Base-by-base conservation (phyloP, 2,888 invertebrate species). In the Erannis defoliaria region DNA sequence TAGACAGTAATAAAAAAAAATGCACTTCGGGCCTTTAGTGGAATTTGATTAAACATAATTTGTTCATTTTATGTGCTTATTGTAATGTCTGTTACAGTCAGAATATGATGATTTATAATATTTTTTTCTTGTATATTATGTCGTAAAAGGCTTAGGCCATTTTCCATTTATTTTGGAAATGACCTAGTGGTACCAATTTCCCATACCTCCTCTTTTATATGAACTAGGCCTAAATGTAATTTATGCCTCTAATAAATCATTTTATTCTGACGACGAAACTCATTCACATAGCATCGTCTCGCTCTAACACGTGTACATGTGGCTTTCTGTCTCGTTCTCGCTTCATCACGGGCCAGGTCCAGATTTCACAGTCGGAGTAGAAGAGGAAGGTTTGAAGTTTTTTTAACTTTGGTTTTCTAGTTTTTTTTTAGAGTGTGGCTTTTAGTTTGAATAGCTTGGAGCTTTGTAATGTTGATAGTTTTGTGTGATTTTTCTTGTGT, bases 281-380 rank as follows among this genome's bases (percentile, higher is more conserved):
- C 42, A 53, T 58, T 57, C 61, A 61, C 55, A 63, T 69, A 49
- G 46, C 43, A 81, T 81, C 75, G 80, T 90, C 85, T 78, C 76
- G 90, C 91, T 89, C 90, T 93, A 92, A 92, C 92, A 85, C 86
- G 68, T 91, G 89, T 91, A 92, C 85, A 88, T 88, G 91, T 92
- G 81, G 91, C 92, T 92, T 91, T 90, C 85, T 90, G 90, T 92
- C 90, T 90, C 88, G 87, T 85, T 81, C 82, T 81, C 89, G 85
- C 89, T 86, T 87, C 84, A 77, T 71, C 81, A 75, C 77, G 75
- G 77, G 82, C 66, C 88, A 93, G 93, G 84, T 89, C 91, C 82
- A 77, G 92, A 85, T 89, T 89, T 76, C 92, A 93, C 89, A 83
- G 78, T 81, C 86, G 90, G 82, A 84, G 82, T 93, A 90, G 90